These are phyloP conservation scores for Ectobius pallidus DNA, from an alignment of 2,888 invertebrate species.

Conservation along the genomic window DNA sequence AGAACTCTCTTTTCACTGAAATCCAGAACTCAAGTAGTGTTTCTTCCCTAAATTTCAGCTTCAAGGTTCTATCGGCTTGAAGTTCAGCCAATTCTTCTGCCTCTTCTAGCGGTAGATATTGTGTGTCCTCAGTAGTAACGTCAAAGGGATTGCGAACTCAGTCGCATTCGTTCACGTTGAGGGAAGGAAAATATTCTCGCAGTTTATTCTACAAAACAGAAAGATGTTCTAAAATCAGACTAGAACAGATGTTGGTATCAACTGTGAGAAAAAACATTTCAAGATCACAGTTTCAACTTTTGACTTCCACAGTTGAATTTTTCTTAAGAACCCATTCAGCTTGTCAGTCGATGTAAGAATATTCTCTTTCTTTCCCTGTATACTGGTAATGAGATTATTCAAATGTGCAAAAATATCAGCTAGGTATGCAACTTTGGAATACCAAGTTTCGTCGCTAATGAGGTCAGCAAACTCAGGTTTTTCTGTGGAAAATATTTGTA, in stretches of 20 bases:
- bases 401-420: not conserved
- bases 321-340: no score
- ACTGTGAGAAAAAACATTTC: not conserved
- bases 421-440: no score
- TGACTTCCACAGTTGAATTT: no score
- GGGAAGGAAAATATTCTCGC: not conserved
- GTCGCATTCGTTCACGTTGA: not conserved
- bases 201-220: constrained; percentile 1
- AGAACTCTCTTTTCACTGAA: no score
- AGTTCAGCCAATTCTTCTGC: not conserved
- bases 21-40: not conserved
- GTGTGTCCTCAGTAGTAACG: not conserved
- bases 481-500: no score
- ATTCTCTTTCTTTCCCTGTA: no score
- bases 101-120: constrained; percentile 1
- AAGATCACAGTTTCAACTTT: not conserved
- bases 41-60: not conserved
- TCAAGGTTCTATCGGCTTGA: not conserved
- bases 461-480: no score
- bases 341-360: no score
- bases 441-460: no score
- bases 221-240: not conserved
- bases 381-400: not conserved
- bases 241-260: no score
- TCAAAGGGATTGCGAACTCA: not conserved